A percentile compares a stretch with the other conserved stretches of the same genome.
These are phyloP conservation scores for Acleris sparsana DNA, from an alignment of 2,888 invertebrate genomes.

Conservation along the genomic window DNA sequence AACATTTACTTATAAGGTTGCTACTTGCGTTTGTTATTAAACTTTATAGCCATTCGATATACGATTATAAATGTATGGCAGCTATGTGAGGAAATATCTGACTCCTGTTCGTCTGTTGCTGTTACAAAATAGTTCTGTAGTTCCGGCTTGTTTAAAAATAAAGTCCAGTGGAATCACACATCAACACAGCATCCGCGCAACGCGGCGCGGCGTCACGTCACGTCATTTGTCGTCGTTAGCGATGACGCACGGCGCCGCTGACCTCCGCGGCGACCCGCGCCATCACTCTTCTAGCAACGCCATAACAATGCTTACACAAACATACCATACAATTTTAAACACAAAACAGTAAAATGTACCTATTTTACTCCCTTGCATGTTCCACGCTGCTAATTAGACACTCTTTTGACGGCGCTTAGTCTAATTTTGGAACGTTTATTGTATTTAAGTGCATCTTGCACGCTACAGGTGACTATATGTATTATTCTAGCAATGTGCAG, in stretches of 20 bases:
- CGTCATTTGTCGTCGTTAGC: slow-evolving; percentile 83
- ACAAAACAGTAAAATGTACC: slow-evolving; percentile 1
- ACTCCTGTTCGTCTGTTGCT: slow-evolving; percentile 20
- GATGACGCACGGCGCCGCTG: slow-evolving; percentile 79
- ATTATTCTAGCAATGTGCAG: slow-evolving; percentile 40
- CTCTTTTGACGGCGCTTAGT: slow-evolving; percentile 2
- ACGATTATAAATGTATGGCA: no score
- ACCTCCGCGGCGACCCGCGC: slow-evolving; percentile 71
- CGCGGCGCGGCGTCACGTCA: slow-evolving; percentile 57
- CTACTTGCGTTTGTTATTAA: background rate
- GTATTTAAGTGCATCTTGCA: slow-evolving; percentile 1
- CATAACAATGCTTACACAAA: slow-evolving; percentile 41
- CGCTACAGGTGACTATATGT: slow-evolving; percentile 11
- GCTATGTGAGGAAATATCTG: background rate
- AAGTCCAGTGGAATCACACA: slow-evolving; percentile 22
- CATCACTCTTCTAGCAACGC: slow-evolving; percentile 75
- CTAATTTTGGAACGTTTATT: slow-evolving; percentile 21
- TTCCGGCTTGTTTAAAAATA: slow-evolving; percentile 32
- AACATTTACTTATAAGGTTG: slow-evolving; percentile 3
- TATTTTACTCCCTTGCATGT: slow-evolving; percentile 13
- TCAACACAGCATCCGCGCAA: slow-evolving; percentile 26
- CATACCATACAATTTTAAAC: slow-evolving; percentile 13
- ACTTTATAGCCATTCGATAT: background rate
- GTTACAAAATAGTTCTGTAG: slow-evolving; percentile 19
- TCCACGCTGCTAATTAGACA: slow-evolving; percentile 18